phyloP scores from a whole-genome alignment of 2,888 invertebrate genomes.

The Rhimphoctona megacephalus region DNA sequence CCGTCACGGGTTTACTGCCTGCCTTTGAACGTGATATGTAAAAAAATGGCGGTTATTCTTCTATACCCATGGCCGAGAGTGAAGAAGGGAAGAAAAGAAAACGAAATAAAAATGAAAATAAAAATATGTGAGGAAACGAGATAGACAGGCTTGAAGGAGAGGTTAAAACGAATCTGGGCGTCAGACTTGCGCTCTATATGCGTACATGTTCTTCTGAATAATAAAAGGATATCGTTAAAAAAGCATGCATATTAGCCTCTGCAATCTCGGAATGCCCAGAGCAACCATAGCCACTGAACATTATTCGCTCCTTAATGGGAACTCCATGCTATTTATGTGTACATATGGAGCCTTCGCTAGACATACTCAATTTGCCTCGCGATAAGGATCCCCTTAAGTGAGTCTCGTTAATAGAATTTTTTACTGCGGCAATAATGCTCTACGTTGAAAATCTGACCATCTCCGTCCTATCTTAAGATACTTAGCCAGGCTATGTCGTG shows the following conservation, averaged over 20 bases:
- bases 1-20: slow-evolving; percentile 68
- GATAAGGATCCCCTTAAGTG: slow-evolving; percentile 56
- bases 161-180: slow-evolving; percentile 53
- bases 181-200: slow-evolving; percentile 36
- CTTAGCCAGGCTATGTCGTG: neutral
- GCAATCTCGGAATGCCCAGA: slow-evolving; percentile 61
- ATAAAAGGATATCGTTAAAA: slow-evolving; percentile 38
- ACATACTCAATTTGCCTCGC: slow-evolving; percentile 52
- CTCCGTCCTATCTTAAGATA: neutral
- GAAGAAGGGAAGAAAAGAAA: neutral
- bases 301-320: slow-evolving; percentile 42
- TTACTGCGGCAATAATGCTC: slow-evolving; percentile 33
- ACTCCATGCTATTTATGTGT: slow-evolving; percentile 19
- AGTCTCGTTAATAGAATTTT: slow-evolving; percentile 62
- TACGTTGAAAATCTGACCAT: slow-evolving; percentile 8
- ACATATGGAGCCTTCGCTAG: slow-evolving; percentile 25
- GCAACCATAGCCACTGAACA: slow-evolving; percentile 52
- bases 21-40: slow-evolving; percentile 61
- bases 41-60: slow-evolving; percentile 43
- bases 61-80: neutral
- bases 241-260: slow-evolving; percentile 47
- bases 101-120: slow-evolving; percentile 9
- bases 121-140: slow-evolving; percentile 45
- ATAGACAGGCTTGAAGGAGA: slow-evolving; percentile 40
- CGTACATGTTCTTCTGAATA: slow-evolving; percentile 51